A percentile compares a stretch with the other conserved stretches of the same genome.
Evolutionary conservation across 2,888 invertebrate species (phyloP).

Genomic region (Andrena bucephala): DNA sequence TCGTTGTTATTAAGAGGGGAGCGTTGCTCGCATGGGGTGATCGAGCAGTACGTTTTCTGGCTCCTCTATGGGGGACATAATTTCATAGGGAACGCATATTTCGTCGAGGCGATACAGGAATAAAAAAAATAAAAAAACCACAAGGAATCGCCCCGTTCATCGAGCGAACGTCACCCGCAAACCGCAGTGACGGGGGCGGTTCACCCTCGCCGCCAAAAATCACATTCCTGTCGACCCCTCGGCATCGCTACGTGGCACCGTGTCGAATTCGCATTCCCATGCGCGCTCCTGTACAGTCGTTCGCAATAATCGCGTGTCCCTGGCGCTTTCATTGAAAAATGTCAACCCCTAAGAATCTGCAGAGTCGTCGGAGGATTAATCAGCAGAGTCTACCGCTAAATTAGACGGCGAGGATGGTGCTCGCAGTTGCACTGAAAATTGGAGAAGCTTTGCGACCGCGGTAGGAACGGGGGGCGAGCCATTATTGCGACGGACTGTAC

Average conservation of each 20-base stretch:
- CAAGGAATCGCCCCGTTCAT: slow-evolving; percentile 36
- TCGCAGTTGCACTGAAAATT: too few relatives aligned
- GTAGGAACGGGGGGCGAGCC: not conserved
- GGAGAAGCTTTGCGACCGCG: not conserved
- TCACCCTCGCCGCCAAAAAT: slow-evolving; percentile 70
- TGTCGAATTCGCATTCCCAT: slow-evolving; percentile 80
- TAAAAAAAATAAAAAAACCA: slow-evolving; percentile 21
- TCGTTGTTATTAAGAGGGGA: not conserved
- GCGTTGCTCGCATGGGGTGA: not conserved
- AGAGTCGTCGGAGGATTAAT: not conserved
- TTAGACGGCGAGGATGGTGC: not conserved
- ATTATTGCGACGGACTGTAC: slow-evolving; percentile 42
- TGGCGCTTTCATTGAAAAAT: not conserved
- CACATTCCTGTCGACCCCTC: slow-evolving; percentile 78
- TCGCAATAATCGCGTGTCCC: slow-evolving; percentile 31
- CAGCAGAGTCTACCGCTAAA: not conserved
- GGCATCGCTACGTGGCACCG: slow-evolving; percentile 73
- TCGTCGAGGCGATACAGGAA: slow-evolving; percentile 14
- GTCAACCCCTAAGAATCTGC: too few relatives aligned
- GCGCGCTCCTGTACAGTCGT: slow-evolving; percentile 60
- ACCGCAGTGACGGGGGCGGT: slow-evolving; percentile 48
- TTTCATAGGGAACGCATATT: slow-evolving; percentile 19
- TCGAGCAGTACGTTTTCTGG: not conserved
- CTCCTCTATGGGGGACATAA: slow-evolving; percentile 22
- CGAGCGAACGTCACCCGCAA: slow-evolving; percentile 43